A percentile compares a stretch with the other conserved stretches of the same genome.
Conservation (phyloP, 2,888 invertebrate species). For the Drosophila tanythrix region DNA sequence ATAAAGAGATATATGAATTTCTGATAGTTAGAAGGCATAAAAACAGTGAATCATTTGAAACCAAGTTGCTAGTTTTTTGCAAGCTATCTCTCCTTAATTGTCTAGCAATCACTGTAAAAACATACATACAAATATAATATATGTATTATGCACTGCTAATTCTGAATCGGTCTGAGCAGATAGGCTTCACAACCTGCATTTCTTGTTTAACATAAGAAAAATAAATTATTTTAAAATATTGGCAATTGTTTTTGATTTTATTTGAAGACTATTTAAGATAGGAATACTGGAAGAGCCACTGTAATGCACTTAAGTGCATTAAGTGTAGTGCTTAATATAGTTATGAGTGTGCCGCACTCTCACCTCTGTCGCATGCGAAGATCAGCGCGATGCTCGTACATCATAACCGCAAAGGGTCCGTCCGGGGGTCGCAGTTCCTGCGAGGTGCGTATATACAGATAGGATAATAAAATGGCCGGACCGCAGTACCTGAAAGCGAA, state of each 20-base stretch:
- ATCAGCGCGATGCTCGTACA: conserved; percentile 86
- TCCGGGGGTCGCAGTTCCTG: conserved; percentile 87
- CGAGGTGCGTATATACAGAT: conserved; percentile 88
- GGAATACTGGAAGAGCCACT: not conserved
- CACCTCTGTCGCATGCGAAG: conserved; percentile 83
- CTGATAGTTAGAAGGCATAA: not conserved
- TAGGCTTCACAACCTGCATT: not conserved
- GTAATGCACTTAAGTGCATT: no score
- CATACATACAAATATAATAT: not conserved
- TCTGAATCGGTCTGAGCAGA: not conserved
- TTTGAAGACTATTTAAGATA: not conserved
- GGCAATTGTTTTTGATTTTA: no score
- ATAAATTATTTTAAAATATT: not conserved
- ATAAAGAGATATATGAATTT: not conserved
- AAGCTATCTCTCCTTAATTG: not conserved
- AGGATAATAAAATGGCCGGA: conserved; percentile 86
- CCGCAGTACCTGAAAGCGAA: conserved; percentile 82
- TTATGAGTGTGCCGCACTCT: conserved; percentile 47
- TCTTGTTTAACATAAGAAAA: not conserved
- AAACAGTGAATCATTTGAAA: not conserved
- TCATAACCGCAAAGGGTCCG: conserved; percentile 86
- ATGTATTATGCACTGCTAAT: not conserved
- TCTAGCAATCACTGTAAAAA: not conserved
- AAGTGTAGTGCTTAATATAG: no score
- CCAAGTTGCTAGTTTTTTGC: no score